These are phyloP conservation scores for Pseudomyrmex cubaensis DNA, from an alignment of 1,140 invertebrate species.

Conservation along the genomic window DNA sequence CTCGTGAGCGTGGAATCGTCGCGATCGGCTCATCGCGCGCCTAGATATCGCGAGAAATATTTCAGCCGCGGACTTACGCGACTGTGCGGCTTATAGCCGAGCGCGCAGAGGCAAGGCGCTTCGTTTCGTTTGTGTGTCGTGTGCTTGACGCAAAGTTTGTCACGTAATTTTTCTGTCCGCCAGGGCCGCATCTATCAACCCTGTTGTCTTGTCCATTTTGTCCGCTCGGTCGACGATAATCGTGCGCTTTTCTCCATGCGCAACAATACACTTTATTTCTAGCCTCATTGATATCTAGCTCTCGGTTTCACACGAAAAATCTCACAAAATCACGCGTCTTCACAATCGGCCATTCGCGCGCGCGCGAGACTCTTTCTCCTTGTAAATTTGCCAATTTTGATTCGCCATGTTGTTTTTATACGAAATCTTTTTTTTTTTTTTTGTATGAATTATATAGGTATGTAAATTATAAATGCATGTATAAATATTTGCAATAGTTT, in stretches of 20 bases:
- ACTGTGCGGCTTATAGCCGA: background rate
- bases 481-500: background rate
- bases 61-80: conserved; percentile 61
- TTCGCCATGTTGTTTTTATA: conserved; percentile 18
- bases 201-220: conserved; percentile 51
- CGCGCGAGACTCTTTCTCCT: too few relatives aligned
- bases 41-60: conserved; percentile 78
- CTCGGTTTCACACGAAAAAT: too few relatives aligned
- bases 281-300: background rate
- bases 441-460: too few relatives aligned
- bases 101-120: conserved; percentile 61
- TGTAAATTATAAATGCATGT: background rate
- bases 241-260: background rate
- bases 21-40: conserved; percentile 20
- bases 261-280: background rate
- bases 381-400: background rate
- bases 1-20: conserved; percentile 59
- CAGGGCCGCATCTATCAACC: conserved; percentile 78
- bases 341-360: too few relatives aligned
- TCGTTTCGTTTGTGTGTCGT: conserved; percentile 68
- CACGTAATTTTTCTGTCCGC: conserved; percentile 82
- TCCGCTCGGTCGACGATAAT: background rate
- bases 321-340: too few relatives aligned
- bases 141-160: conserved; percentile 81
- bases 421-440: background rate